Percentiles rank a stretch among this genome's conserved stretches.
Conservation (phyloP, 2,797 vertebrate species). For the Echiichthys vipera region DNA sequence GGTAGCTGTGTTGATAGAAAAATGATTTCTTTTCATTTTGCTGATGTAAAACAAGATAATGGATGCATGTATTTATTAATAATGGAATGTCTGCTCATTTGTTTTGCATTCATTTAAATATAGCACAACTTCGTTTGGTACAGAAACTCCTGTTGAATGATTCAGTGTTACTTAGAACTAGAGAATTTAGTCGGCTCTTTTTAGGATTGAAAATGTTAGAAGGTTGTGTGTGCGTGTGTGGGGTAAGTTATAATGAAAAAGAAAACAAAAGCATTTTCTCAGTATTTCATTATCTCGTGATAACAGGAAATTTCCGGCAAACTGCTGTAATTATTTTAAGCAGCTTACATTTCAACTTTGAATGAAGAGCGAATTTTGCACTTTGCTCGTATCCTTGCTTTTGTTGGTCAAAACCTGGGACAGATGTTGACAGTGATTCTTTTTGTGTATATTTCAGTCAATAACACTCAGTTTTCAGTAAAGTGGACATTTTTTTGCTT, state of each 20-base stretch:
- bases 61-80: slow-evolving; percentile 85
- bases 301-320: slow-evolving; percentile 31
- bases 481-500: slow-evolving; percentile 57
- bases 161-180: slow-evolving; percentile 32
- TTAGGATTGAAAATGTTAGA: slow-evolving; percentile 58
- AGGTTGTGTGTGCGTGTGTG: slow-evolving; percentile 35
- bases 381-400: slow-evolving; percentile 61
- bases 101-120: slow-evolving; percentile 52
- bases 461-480: slow-evolving; percentile 68
- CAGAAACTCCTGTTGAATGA: slow-evolving; percentile 53
- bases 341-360: slow-evolving; percentile 36
- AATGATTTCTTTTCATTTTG: slow-evolving; percentile 59
- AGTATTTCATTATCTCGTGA: slow-evolving; percentile 41
- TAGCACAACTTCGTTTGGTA: slow-evolving; percentile 59
- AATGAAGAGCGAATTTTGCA: slow-evolving; percentile 68
- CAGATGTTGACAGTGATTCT: slow-evolving; percentile 48
- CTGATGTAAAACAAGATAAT: slow-evolving; percentile 63
- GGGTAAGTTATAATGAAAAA: slow-evolving; percentile 56
- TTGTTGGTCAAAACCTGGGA: slow-evolving; percentile 55
- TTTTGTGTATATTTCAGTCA: slow-evolving; percentile 65
- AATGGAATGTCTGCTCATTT: slow-evolving; percentile 74
- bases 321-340: slow-evolving; percentile 50
- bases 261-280: slow-evolving; percentile 34
- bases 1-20: slow-evolving; percentile 37
- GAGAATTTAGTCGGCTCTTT: slow-evolving; percentile 43